Evolutionary conservation across 2,888 invertebrate genomes (phyloP).

Genomic region (Pollenia griseotomentosa): DNA sequence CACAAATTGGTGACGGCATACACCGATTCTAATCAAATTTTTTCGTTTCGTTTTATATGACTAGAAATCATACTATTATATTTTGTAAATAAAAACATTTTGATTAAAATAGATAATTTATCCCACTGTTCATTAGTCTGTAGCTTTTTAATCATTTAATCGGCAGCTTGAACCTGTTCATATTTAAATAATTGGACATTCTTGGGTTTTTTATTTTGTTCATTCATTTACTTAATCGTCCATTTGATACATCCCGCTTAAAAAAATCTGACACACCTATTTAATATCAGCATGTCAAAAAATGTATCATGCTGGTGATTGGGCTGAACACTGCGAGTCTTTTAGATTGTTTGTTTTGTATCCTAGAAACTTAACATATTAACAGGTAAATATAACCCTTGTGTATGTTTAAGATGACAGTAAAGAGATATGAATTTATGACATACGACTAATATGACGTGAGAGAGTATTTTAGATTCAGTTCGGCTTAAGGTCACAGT

Average conservation of each 20-base stretch:
- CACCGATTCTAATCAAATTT: too few species aligned
- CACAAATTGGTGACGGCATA: too few species aligned
- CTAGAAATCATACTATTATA: too few species aligned
- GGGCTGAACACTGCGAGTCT: conserved; percentile 13
- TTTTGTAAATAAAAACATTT: too few species aligned
- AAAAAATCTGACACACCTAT: conserved; percentile 44
- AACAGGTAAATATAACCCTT: not conserved
- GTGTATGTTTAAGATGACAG: conserved; percentile 15
- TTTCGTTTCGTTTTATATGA: too few species aligned
- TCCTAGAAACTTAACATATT: conserved; percentile 5
- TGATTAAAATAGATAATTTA: too few species aligned
- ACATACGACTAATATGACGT: conserved; percentile 40
- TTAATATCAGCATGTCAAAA: conserved; percentile 60
- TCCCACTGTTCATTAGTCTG: not conserved
- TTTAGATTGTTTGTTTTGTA: not conserved
- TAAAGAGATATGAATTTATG: conserved; percentile 39
- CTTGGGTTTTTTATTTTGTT: too few species aligned
- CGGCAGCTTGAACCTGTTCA: conserved; percentile 33
- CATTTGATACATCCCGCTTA: conserved; percentile 19
- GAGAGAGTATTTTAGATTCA: conserved; percentile 25
- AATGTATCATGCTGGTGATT: conserved; percentile 55
- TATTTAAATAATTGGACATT: conserved; percentile 34
- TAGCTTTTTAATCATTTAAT: conserved; percentile 27
- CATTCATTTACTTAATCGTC: conserved; percentile 39
- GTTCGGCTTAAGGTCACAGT: conserved; percentile 47